Percentiles rank a stretch among this genome's conserved stretches.
Evolutionary conservation across 1,140 invertebrate species (phyloP).

Genomic region (Euura saliciscinereae): DNA sequence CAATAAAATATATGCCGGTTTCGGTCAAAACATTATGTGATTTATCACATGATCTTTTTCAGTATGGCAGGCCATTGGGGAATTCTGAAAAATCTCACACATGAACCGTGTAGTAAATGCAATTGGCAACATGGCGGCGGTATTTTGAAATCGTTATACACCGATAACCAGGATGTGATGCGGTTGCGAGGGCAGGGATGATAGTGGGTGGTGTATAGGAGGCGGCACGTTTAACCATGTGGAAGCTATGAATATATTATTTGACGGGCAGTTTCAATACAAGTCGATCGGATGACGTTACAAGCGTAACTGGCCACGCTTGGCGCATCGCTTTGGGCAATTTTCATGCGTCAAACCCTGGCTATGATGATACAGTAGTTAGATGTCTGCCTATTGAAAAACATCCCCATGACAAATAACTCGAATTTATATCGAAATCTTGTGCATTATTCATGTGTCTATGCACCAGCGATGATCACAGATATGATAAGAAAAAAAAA

Average conservation of each 20-base stretch:
- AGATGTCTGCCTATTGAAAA: too few species aligned
- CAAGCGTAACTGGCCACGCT: constrained; percentile 48
- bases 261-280: constrained; percentile 46
- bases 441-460: too few species aligned
- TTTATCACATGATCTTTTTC: too few species aligned
- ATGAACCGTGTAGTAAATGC: background rate
- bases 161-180: constrained; percentile 1
- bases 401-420: too few species aligned
- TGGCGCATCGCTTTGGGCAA: constrained; percentile 52
- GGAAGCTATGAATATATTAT: constrained; percentile 51
- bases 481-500: too few species aligned
- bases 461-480: too few species aligned
- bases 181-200: background rate
- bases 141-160: constrained; percentile 1
- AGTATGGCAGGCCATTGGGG: too few species aligned
- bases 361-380: too few species aligned
- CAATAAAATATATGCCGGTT: too few species aligned
- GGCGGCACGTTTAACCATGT: constrained; percentile 5
- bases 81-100: too few species aligned
- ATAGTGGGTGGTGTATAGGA: background rate
- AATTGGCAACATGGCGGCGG: constrained; percentile 3
- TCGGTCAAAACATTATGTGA: too few species aligned
- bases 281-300: constrained; percentile 46
- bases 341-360: constrained; percentile 50
- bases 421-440: too few species aligned